Conservation (phyloP, 2,888 invertebrate species). For the Lymantria monacha region DNA sequence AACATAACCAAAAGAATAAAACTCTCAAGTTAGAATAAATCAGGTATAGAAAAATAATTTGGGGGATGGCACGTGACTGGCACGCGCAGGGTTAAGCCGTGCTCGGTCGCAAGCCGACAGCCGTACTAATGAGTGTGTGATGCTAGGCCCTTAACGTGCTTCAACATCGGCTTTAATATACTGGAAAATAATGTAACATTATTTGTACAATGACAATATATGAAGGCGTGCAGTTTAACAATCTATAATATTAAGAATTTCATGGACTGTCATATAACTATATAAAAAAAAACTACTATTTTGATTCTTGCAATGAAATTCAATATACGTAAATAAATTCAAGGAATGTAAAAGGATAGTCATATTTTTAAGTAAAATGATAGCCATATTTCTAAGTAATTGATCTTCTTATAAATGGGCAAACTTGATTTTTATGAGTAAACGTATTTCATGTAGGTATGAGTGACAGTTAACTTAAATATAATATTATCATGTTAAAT, state of each 20-base stretch:
- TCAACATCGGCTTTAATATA: constrained; percentile 6
- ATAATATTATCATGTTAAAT: too few species aligned
- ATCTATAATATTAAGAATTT: background rate
- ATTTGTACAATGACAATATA: background rate
- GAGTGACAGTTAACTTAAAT: too few species aligned
- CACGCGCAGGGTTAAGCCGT: constrained; percentile 42
- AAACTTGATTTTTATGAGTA: too few species aligned
- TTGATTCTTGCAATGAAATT: too few species aligned
- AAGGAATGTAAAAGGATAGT: too few species aligned
- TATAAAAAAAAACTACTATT: too few species aligned
- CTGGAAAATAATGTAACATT: constrained; percentile 3
- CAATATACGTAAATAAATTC: too few species aligned
- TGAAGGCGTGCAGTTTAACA: background rate
- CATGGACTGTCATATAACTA: too few species aligned
- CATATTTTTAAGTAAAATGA: too few species aligned
- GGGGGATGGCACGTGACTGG: constrained; percentile 44
- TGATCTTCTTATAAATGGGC: too few species aligned
- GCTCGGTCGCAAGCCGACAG: constrained; percentile 52
- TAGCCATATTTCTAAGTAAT: too few species aligned
- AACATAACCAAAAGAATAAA: constrained; percentile 14
- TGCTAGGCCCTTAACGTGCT: constrained; percentile 32
- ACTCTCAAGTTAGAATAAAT: constrained; percentile 61
- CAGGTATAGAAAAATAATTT: constrained; percentile 74
- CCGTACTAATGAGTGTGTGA: constrained; percentile 65
- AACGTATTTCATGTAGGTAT: too few species aligned